These are phyloP conservation scores for Melitaea cinxia DNA, from an alignment of 1,140 invertebrate species.

Conservation along the genomic window DNA sequence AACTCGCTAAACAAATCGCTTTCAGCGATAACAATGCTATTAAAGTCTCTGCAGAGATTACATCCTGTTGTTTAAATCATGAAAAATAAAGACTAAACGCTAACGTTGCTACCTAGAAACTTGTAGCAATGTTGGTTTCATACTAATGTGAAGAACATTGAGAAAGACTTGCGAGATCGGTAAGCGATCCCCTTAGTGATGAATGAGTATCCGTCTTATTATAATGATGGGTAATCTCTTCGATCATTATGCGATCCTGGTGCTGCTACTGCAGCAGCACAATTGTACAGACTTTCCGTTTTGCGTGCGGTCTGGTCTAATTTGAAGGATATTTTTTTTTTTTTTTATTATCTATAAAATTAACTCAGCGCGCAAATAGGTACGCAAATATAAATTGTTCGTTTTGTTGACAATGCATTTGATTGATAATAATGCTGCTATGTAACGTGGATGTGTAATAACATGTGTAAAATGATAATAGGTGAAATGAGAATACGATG, in stretches of 20 bases:
- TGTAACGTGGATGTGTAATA: too few relatives aligned
- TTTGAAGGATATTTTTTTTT: not conserved
- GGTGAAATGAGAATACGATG: too few relatives aligned
- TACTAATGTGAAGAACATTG: conserved; percentile 10
- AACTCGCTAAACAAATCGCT: conserved; percentile 38
- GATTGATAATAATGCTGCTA: too few relatives aligned
- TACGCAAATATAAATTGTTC: too few relatives aligned
- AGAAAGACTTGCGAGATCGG: not conserved
- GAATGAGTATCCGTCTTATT: conserved; percentile 32
- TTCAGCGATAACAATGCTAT: conserved; percentile 37
- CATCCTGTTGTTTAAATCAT: conserved; percentile 35
- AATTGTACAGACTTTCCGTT: conserved; percentile 7
- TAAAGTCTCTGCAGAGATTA: conserved; percentile 38
- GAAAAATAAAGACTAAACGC: conserved; percentile 29
- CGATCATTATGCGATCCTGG: conserved; percentile 48
- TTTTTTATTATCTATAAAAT: too few relatives aligned
- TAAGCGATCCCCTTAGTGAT: conserved; percentile 2
- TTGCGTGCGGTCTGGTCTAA: not conserved
- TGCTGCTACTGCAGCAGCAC: conserved; percentile 49
- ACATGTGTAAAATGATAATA: too few relatives aligned
- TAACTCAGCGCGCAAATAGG: too few relatives aligned
- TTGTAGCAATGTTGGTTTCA: conserved; percentile 2
- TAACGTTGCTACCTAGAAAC: conserved; percentile 11
- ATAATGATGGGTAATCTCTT: conserved; percentile 50
- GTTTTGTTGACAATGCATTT: too few relatives aligned